phyloP scores from a whole-genome alignment of 2,113 vertebrate species.

The Rattus norvegicus region DNA sequence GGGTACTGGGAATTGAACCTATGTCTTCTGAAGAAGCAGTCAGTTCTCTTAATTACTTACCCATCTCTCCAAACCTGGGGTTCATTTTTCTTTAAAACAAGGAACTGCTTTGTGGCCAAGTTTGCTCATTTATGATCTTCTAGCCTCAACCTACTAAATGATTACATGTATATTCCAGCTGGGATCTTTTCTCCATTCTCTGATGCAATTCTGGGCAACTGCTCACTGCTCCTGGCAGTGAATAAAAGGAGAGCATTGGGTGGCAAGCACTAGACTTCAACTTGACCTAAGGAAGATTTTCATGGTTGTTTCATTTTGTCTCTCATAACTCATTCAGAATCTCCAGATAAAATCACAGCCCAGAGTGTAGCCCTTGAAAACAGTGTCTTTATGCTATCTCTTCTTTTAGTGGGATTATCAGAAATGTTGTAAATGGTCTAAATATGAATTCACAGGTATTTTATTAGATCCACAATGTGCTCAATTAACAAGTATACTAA shows the following conservation, averaged over 20 bases:
- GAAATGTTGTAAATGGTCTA: background rate
- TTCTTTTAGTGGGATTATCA: background rate
- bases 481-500: background rate
- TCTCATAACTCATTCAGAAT: background rate
- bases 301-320: background rate
- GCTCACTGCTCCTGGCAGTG: background rate
- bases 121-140: background rate
- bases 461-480: background rate
- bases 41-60: background rate
- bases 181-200: background rate
- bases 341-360: background rate
- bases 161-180: background rate
- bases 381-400: background rate
- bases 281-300: background rate
- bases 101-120: background rate
- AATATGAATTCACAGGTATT: background rate
- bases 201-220: background rate
- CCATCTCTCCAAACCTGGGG: background rate
- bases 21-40: background rate
- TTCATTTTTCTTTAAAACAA: background rate
- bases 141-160: background rate
- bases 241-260: background rate
- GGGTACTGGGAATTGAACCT: background rate
- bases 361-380: background rate
- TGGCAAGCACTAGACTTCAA: conserved; percentile 31